Base-by-base conservation (phyloP, 2,113 vertebrate species). In the Polypterus bichir region DNA sequence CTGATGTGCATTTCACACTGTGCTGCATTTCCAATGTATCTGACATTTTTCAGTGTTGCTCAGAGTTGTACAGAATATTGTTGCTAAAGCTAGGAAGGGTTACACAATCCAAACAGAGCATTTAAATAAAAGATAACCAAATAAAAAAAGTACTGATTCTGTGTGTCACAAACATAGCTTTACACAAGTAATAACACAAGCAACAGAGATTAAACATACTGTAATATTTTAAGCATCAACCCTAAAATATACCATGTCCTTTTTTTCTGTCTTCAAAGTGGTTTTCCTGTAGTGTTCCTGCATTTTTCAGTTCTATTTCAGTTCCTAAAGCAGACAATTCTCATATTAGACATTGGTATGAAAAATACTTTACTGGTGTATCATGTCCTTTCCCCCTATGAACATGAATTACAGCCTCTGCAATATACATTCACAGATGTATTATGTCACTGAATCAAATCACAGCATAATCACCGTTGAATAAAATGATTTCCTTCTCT, bases 361-460 rank as follows among this genome's bases (percentile, higher is more conserved):
- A 80, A 76, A 79, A 85, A 66, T 69, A 73, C 79, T 78, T 74
- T 79, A 76, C 73, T 76, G 76, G 77, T 76, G 74, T 81, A 86
- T 78, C 79, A 71, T 78, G 81, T 82, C 81, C 86, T 80, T 79
- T 53, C 27, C 27, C 27, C 54, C 73, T 79, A 85, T 76, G 79
- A 83, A 79, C 69, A 84, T 77, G 77, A 83, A 84, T 87, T 86
- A 83, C 57, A 77, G 74, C 76, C 71, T 86, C 84, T 80, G 68
- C 80, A 75, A 81, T 84, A 79, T 86, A 77, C 79, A 77, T 86
- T 89, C 79, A 81, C 80, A 85, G 87, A 77, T 81, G 82, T 83
- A 89, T 88, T 87, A 91, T 92, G 91, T 83, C 83, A 71, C 80
- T 81, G 86, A 92, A 93, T 90, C 90, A 90, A 86, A 85, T 87